phyloP scores from a whole-genome alignment of 2,113 vertebrate species.

The Dissostichus mawsoni region DNA sequence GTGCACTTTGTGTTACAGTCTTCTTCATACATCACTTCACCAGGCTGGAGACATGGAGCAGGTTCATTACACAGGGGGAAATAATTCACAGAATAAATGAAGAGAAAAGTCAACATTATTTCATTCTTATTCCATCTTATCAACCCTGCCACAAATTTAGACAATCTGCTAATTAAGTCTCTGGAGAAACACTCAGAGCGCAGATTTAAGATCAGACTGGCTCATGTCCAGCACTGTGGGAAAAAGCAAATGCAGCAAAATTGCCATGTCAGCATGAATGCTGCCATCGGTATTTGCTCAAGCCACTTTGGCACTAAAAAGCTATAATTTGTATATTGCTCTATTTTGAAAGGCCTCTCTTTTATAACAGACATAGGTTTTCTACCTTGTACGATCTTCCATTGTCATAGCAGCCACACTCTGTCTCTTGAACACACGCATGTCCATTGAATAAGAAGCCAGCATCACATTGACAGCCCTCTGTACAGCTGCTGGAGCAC shows the following conservation, averaged over 20 bases:
- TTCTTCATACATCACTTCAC: constrained; percentile 69
- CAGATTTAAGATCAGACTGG: constrained; percentile 5
- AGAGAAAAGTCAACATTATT: background rate
- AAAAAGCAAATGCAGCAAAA: constrained; percentile 7
- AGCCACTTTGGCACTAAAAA: background rate
- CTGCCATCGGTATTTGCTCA: background rate
- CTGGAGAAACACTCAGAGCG: constrained; percentile 13
- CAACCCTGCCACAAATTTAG: background rate
- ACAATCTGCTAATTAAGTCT: constrained; percentile 30
- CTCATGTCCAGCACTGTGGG: constrained; percentile 11
- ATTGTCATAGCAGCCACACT: constrained; percentile 85
- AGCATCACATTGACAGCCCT: constrained; percentile 86
- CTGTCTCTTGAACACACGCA: constrained; percentile 71
- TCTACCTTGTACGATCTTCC: constrained; percentile 84
- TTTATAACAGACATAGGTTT: background rate
- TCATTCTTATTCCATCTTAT: constrained; percentile 4
- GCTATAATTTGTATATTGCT: background rate
- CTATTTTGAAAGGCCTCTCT: background rate
- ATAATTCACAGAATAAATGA: background rate
- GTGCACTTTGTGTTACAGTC: constrained; percentile 80
- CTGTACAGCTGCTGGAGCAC: constrained; percentile 76
- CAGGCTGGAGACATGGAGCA: constrained; percentile 72
- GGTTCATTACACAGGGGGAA: constrained; percentile 23
- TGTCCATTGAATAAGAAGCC: constrained; percentile 80
- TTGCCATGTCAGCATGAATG: constrained; percentile 5